A percentile compares a stretch with the other conserved stretches of the same genome.
phyloP scores from a whole-genome alignment of 2,888 invertebrate genomes.

The Drosophila anceps region DNA sequence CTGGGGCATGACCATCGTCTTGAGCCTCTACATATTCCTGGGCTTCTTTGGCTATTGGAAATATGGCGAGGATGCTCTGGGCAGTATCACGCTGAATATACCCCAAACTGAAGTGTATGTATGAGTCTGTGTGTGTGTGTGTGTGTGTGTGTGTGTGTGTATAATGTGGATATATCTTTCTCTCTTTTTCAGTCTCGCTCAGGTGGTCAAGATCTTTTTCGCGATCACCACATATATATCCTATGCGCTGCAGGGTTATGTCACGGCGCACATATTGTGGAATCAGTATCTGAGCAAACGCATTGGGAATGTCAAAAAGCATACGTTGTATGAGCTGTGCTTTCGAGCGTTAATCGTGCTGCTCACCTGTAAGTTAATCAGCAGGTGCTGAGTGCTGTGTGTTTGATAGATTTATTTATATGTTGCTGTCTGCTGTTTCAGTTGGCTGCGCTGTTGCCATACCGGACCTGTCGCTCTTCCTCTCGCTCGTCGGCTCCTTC shows the following conservation, averaged over 20 bases:
- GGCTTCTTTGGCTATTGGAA: constrained; percentile 97
- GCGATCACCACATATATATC: constrained; percentile 96
- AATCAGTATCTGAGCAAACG: constrained; percentile 87
- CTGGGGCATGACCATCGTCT: constrained; percentile 94
- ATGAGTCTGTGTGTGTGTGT: constrained; percentile 87
- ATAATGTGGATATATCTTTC: background rate
- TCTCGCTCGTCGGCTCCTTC: constrained; percentile 96
- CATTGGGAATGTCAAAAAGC: constrained; percentile 87
- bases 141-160: constrained; percentile 84
- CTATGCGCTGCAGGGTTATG: constrained; percentile 98
- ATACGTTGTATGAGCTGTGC: constrained; percentile 89
- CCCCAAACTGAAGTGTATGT: constrained; percentile 90
- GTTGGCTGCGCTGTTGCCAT: constrained; percentile 91
- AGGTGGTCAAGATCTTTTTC: constrained; percentile 93
- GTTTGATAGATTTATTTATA: background rate
- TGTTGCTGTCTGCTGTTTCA: background rate
- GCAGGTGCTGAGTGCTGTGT: background rate
- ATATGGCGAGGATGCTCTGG: constrained; percentile 91
- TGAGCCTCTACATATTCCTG: constrained; percentile 92
- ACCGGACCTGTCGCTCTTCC: constrained; percentile 95
- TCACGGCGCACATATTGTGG: constrained; percentile 98
- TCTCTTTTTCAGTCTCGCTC: constrained; percentile 87
- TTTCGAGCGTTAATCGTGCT: constrained; percentile 90
- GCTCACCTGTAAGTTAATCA: constrained; percentile 87
- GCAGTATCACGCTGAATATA: constrained; percentile 96